These are phyloP conservation scores for Hemichromis elongatus DNA, from an alignment of 2,113 vertebrate genomes.

Conservation along the genomic window DNA sequence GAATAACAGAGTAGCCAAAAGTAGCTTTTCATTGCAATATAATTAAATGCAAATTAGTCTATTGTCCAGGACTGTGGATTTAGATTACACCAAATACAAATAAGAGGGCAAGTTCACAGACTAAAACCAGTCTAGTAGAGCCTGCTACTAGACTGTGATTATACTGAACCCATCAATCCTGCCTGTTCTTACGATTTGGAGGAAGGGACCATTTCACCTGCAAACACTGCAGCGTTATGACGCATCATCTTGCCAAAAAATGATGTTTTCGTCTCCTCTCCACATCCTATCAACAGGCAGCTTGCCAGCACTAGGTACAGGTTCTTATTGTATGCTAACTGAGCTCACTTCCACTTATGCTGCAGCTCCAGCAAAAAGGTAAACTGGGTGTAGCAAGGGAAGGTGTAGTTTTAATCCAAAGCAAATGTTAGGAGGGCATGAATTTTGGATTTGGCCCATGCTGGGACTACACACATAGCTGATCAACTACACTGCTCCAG, in stretches of 20 bases:
- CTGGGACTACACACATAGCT: not conserved
- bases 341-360: constrained; percentile 10
- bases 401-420: not conserved
- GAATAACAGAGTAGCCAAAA: not conserved
- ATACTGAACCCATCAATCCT: not conserved
- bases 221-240: not conserved
- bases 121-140: not conserved
- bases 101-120: not conserved
- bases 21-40: not conserved
- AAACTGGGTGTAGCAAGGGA: not conserved
- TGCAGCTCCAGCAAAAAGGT: not conserved
- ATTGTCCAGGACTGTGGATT: not conserved
- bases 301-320: constrained; percentile 15
- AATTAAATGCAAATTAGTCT: not conserved
- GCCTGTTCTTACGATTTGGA: not conserved
- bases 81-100: not conserved
- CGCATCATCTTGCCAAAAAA: not conserved
- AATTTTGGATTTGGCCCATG: not conserved
- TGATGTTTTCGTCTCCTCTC: not conserved
- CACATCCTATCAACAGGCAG: not conserved
- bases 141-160: not conserved
- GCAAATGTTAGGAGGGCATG: not conserved
- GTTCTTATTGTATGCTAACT: constrained; percentile 14
- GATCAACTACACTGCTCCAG: not conserved
- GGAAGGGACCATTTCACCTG: not conserved